Evolutionary conservation across 1,140 invertebrate genomes (phyloP), one percentile per base, ranked within the genome.

Genomic region (Leptonema lineaticorne): DNA sequence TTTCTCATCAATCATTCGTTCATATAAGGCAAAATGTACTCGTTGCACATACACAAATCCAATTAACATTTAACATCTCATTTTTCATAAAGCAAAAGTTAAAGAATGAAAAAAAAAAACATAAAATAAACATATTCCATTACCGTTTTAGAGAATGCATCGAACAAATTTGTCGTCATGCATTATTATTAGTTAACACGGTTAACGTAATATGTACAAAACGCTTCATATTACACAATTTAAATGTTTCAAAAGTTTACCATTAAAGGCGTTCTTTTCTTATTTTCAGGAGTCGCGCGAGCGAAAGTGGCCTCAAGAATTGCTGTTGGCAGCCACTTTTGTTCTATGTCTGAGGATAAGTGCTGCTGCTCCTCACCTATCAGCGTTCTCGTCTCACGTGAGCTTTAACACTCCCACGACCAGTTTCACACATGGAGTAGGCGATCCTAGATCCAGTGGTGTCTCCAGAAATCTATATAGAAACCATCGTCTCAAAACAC

Each of bases 341-440:
- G 28, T 59, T 59, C 28, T 33, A 33, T 37, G 28, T 59, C 26
- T 59, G 28, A 59, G 57, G 28, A 59, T 33, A 59, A 59, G 28
- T 20, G 14, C 45, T 22, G 27, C 62, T 20, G 63, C 37, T 11
- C 65, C 65, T 28, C 65, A 67, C 29, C 5, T 66, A 24, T 29
- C 78, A 1, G 75, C 79, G 33, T 83, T 82, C 73, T 73, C 77
- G 4, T 82, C 81, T 0, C 81, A 83, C 57, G 79, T 83, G 8
- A 78, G 74, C 58, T 76, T 82, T 22, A 78, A 76, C 63, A 81
- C 81, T 14, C 81, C 81, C 0, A 74, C 76, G 4, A 68, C 75
- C 9, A 81, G 78, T 67, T 83, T 76, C 74, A 75, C 76, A 1
- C 81, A 83, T 60, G 81, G 81, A 8, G 81, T 83, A 7, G 80